Base-by-base conservation (phyloP, 2,113 vertebrate genomes). In the Macrotis lagotis region DNA sequence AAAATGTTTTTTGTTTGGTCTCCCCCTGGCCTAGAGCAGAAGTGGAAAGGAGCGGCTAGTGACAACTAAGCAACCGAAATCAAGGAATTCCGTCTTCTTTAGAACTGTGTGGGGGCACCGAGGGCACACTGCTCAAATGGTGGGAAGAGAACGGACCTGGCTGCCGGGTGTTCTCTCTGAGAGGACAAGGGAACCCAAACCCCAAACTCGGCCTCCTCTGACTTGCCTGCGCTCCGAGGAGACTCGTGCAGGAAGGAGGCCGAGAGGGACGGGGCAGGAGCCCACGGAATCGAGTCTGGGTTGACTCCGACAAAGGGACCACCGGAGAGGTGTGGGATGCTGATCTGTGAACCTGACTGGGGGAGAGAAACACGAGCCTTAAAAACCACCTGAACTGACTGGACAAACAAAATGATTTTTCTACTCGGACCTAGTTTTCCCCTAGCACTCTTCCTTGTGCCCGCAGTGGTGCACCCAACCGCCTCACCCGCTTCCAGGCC, bases 231-330 rank as follows among this genome's bases (percentile, higher is more conserved):
- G n/a, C n/a, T n/a, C n/a, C n/a, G n/a, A n/a, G n/a, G n/a, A n/a
- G 50, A 59, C 51, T 95, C 2, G 22, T 89, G 94, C 94, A 52
- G 93, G 91, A 93, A 93, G 94, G 66, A 25, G 37, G 92, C 91
- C 31, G 31, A 51, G 94, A 48, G 90, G 25, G 44, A 88, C 1
- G 6, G 88, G 19, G 51, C 51, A 51, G 2, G 51, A 51, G 51
- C 51, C 51, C 19, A 11, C 51, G 51, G n/a, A 52, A 8, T 8
- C 28, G 28, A 51, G 14, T 1, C 51, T 88, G 92, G 8, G 1
- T 51, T 89, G 44, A 92, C 49, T 50, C 31, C 66, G 25, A 26
- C 90, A 89, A 92, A 66, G 52, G 7, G 31, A 66, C 37, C 31
- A 37, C 0, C 0, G 12, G 55, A 37, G 16, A 66, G 59, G 3